phyloP scores from a whole-genome alignment of 2,797 vertebrate genomes.

The Chromobotia macracanthus region DNA sequence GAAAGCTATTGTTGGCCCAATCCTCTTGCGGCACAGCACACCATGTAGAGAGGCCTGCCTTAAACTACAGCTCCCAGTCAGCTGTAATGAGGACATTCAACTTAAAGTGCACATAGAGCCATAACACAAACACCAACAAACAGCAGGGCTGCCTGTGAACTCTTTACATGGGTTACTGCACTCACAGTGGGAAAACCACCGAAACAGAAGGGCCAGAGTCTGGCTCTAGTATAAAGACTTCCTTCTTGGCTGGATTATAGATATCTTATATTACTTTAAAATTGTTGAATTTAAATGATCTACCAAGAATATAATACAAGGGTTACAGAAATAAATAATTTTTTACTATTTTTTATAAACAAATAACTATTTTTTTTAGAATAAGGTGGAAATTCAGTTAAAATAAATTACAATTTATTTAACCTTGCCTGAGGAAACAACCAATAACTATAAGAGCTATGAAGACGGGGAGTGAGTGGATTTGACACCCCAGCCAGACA shows the following conservation, averaged over 20 bases:
- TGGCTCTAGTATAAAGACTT: neutral
- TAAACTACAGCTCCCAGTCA: conserved; percentile 46
- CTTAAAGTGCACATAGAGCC: conserved; percentile 47
- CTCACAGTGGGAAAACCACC: conserved; percentile 42
- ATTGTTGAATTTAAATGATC: no score
- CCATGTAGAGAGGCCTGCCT: neutral
- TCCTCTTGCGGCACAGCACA: conserved; percentile 32
- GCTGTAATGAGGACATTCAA: conserved; percentile 47
- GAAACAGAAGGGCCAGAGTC: conserved; percentile 1
- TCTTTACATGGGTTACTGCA: conserved; percentile 48
- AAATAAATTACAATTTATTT: conserved; percentile 11
- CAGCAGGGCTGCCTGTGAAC: conserved; percentile 28
- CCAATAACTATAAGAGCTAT: neutral
- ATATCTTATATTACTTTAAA: no score
- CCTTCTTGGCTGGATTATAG: no score
- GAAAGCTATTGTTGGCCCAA: conserved; percentile 54
- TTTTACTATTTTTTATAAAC: no score
- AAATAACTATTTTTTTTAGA: neutral
- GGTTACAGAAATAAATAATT: no score
- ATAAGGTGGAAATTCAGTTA: neutral
- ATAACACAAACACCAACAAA: conserved; percentile 48
- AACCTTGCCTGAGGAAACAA: conserved; percentile 47
- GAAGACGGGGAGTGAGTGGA: conserved; percentile 12
- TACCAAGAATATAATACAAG: no score
- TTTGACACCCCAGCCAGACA: conserved; percentile 58